A percentile compares a stretch with the other conserved stretches of the same genome.
These are phyloP conservation scores for Mongoloraphidia duomilia DNA, from an alignment of 2,888 invertebrate species.

Conservation along the genomic window DNA sequence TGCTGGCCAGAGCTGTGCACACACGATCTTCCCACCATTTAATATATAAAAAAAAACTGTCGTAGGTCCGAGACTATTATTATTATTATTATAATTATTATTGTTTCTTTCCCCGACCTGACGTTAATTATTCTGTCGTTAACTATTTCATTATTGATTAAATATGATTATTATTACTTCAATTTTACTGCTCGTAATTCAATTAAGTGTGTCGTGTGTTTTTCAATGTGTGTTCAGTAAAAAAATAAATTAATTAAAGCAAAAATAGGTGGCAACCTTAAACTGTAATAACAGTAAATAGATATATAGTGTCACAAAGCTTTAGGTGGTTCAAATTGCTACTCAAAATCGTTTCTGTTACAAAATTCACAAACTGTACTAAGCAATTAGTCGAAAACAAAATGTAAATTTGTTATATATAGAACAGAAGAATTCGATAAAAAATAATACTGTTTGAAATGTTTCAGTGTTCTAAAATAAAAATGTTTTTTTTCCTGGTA, in stretches of 20 bases:
- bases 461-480: too few species aligned
- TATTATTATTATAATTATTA: background rate
- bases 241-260: background rate
- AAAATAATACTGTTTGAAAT: too few species aligned
- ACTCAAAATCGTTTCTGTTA: too few species aligned
- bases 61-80: background rate
- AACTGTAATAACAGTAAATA: conserved; percentile 2
- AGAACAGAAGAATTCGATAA: too few species aligned
- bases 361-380: too few species aligned
- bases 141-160: background rate
- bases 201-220: conserved; percentile 11
- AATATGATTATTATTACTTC: conserved; percentile 1
- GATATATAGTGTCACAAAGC: conserved; percentile 11
- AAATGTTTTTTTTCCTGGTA: too few species aligned
- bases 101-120: background rate
- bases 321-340: conserved; percentile 11
- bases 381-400: too few species aligned
- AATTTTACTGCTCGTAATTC: background rate
- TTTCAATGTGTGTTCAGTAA: conserved; percentile 10
- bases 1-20: background rate
- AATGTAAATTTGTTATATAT: too few species aligned
- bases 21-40: background rate
- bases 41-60: background rate
- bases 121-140: background rate
- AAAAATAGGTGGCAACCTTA: too few species aligned